Evolutionary conservation across 2,113 vertebrate species (phyloP).

Genomic region (Microtus oregoni): DNA sequence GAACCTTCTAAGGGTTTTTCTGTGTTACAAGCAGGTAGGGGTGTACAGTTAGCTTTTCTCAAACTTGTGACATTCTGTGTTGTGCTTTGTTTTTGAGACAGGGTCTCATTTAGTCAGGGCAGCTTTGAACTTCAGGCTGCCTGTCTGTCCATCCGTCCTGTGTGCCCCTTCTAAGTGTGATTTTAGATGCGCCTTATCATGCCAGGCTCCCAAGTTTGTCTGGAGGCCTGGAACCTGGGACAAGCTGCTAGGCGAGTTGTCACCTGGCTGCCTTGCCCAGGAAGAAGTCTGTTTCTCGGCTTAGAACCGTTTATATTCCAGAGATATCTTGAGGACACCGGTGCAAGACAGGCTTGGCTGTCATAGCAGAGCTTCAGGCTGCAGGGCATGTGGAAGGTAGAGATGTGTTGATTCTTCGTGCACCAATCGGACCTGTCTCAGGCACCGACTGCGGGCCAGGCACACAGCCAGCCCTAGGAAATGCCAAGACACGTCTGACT

Average conservation of each 20-base stretch:
- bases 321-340: background rate
- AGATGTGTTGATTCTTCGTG: constrained; percentile 55
- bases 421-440: background rate
- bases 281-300: background rate
- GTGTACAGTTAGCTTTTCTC: background rate
- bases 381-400: background rate
- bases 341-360: background rate
- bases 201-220: background rate
- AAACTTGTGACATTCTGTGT: background rate
- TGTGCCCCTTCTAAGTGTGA: background rate
- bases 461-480: constrained; percentile 63
- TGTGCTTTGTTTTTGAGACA: background rate
- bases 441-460: constrained; percentile 49
- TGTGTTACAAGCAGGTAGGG: background rate
- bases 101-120: background rate
- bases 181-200: background rate
- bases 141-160: too few relatives aligned
- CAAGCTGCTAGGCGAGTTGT: background rate
- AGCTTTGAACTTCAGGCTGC: background rate
- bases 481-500: constrained; percentile 72
- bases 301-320: background rate
- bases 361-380: background rate
- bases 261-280: background rate
- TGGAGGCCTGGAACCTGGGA: background rate
- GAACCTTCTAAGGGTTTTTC: background rate